Evolutionary conservation across 2,888 invertebrate genomes (phyloP).

Genomic region (Torymus auratus): DNA sequence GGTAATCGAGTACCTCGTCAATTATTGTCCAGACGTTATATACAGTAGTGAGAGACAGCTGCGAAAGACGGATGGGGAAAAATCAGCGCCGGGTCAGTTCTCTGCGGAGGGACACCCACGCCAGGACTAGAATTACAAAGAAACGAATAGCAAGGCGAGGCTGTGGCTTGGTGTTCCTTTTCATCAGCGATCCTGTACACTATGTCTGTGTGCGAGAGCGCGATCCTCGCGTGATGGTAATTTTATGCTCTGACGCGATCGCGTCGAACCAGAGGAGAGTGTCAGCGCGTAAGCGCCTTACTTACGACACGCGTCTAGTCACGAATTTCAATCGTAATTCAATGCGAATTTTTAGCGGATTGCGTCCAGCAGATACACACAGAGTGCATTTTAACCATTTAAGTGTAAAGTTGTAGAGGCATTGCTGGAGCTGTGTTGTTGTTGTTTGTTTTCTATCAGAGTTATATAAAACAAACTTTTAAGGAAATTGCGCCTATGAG

Average conservation of each 20-base stretch:
- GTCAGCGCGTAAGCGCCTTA: neutral
- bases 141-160: conserved; percentile 12
- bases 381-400: too few relatives aligned
- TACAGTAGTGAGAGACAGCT: too few relatives aligned
- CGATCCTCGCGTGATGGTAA: conserved; percentile 8
- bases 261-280: neutral
- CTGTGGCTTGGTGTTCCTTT: neutral
- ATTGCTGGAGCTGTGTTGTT: too few relatives aligned
- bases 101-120: conserved; percentile 5
- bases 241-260: neutral
- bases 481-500: too few relatives aligned
- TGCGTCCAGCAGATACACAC: too few relatives aligned
- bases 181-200: neutral
- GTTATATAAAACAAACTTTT: too few relatives aligned
- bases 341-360: neutral
- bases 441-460: too few relatives aligned
- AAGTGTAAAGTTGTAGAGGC: too few relatives aligned
- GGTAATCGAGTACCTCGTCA: conserved; percentile 29
- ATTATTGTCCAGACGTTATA: conserved; percentile 13
- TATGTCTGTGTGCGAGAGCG: neutral
- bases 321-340: neutral
- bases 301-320: neutral
- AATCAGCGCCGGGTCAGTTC: neutral
- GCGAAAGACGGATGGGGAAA: too few relatives aligned
- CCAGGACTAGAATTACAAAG: conserved; percentile 39